Base-by-base conservation (phyloP, 2,113 vertebrate species). In the Petroica traversi region DNA sequence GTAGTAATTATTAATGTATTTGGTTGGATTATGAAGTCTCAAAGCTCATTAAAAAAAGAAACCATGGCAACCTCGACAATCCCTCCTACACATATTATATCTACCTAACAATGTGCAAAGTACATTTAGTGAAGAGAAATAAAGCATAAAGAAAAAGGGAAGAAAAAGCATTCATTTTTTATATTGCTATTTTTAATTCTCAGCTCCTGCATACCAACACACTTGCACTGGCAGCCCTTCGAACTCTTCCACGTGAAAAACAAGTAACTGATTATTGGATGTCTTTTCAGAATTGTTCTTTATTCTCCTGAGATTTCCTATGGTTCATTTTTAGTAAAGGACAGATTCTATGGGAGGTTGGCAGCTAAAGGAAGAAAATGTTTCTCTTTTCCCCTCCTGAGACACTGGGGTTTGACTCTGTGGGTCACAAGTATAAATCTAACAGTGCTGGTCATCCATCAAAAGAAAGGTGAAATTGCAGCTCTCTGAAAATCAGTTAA, bases 1-100 rank as follows among this genome's bases (percentile, higher is more conserved):
- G 92, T 83, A 88, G 91, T 95, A 94, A 97, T 96, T 97, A 97
- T 88, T 88, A 95, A 94, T 95, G 96, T 97, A 78, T 94, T 97
- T 97, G 62, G 91, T 97, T 97, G 89, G 77, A 69, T 95, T 92
- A 84, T 78, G 41, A 96, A 96, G 61, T 96, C 87, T 95, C 46
- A n/a, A 92, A 96, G 95, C 64, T 97, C 95, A 97, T 97, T 97
- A 98, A 95, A 97, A 97, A 97, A 69, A 94, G 95, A 98, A 97
- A 96, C 97, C 96, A 98, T 97, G 91, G 97, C 95, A 98, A 98
- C 97, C 67, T 94, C 82, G 52, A 45, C 93, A 94, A 92, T 96
- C 91, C 92, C 92, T 95, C 97, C 97, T 88, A 96, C 97, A 97
- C 94, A 81, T 61, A 90, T 97, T 96, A 88, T 94, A 93, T 72